Evolutionary conservation across 2,888 invertebrate species (phyloP), one percentile per base, ranked within the genome.

Genomic region (Caenorhabditis japonica): DNA sequence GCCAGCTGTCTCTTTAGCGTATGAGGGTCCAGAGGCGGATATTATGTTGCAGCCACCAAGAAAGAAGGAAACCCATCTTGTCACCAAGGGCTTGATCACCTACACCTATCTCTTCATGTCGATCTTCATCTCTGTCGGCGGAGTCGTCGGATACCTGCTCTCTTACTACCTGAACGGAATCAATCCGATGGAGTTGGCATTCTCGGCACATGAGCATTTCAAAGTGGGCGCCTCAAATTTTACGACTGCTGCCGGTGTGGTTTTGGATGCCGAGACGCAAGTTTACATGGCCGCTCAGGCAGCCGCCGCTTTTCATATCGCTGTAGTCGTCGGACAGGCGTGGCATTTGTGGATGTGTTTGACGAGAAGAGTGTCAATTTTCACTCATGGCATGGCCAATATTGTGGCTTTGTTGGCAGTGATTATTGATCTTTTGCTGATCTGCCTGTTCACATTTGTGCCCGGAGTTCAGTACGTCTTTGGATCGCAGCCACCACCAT

Each of bases 41-140:
- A 84, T 84, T n/a, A 84, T 84, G 84, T 71, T 81, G 43, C 80
- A 82, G 30, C 84, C 84, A 19, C 84, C 84, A 5, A 56, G 84
- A 41, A 77, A 77, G 49, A 61, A 76, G 49, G 66, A 74, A 19
- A 80, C 84, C 13, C 76, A 80, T 49, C 72, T 84, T 23, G 84
- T 84, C 46, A 79, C 81, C 39, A 85, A 84, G 41, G 75, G 80
- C 30, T 73, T 84, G 19, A 49, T 84, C 36, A 59, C 80, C 44
- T 84, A 84, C 46, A 83, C 84, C n/a, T 84, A 84, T 62, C 55
- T 82, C 43, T 83, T 84, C 69, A 77, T 84, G 52, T 85, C 85
- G 8, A 77, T 82, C 44, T 76, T 84, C 55, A 84, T 84, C 47
- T 83, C 84, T 13, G 69, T 76, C 43, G 79, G 79, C 41, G 73